Percentiles rank a stretch among this genome's conserved stretches.
Conservation (phyloP, 2,797 vertebrate species). For the Anabacerthia variegaticeps region DNA sequence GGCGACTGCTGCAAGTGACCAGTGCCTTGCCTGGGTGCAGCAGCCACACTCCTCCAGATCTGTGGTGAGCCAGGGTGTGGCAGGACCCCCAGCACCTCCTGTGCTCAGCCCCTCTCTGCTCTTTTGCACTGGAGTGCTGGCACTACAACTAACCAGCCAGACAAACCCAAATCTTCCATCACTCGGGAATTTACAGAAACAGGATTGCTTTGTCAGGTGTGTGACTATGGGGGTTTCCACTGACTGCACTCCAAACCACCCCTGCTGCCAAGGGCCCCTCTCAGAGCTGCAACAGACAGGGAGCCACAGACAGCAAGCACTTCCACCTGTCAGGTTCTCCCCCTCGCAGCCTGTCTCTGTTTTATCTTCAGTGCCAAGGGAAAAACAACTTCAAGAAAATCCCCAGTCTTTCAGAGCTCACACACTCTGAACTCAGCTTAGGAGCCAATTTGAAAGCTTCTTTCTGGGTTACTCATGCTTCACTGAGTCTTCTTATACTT, state of each 20-base stretch:
- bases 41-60: background rate
- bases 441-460: slow-evolving; percentile 2
- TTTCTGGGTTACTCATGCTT: slow-evolving; percentile 1
- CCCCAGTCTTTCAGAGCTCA: background rate
- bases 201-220: background rate
- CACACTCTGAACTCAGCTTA: background rate
- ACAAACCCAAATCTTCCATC: background rate
- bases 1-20: background rate
- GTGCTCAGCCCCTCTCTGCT: background rate
- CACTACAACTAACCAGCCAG: background rate
- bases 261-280: background rate
- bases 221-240: background rate
- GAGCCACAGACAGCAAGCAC: background rate
- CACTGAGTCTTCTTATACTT: background rate
- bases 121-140: fast-evolving
- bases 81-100: background rate
- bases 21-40: background rate
- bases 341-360: background rate
- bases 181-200: background rate
- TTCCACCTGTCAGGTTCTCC: slow-evolving; percentile 19
- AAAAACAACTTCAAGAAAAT: background rate
- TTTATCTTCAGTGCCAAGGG: background rate
- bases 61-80: background rate
- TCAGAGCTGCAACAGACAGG: background rate
- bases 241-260: background rate